Base-by-base conservation (phyloP, 2,113 vertebrate genomes). In the Limnothrissa miodon region DNA sequence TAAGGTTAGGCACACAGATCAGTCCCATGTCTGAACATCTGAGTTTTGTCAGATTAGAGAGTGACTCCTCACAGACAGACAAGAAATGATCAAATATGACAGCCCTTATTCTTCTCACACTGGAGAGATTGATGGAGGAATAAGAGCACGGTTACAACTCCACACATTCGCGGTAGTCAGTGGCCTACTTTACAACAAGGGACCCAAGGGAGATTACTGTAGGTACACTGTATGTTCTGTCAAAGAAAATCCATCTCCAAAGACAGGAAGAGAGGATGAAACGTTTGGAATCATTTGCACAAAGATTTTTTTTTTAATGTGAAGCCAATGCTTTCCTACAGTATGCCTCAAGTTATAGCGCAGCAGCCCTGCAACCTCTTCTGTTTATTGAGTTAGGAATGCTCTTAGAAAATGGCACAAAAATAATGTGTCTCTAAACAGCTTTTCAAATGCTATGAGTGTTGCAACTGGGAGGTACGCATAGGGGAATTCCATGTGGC, bases 91-190 rank as follows among this genome's bases (percentile, higher is more conserved):
- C 84, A 82, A 85, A 86, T 79, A 82, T 62, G 80, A 83, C 78
- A 86, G 51, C 29, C 84, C 82, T 85, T 36, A 39, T 74, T 84
- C 78, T 78, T 36, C 84, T 82, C 82, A 86, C 85, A 84, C 48
- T 36, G 19, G n/a, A 15, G 78, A 81, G 82, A 90, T 92, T 88
- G 86, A 81, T 91, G 56, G 89, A 81, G 62, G 46, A 82, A 81
- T 70, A 48, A 36, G 70, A 56, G 19, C 51, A 56, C 51, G 2
- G 51, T 56, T 56, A 56, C 19, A 45, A 66, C 59, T 33, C 59
- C 33, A 66, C 59, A 66, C 78, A 87, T 85, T 83, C 86, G 88
- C 8, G 25, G 59, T 13, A 66, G 59, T 66, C 59, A 66, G 59
- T 66, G 59, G 59, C 59, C 59, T 66, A 66, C 59, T 66, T 66